These are phyloP conservation scores for Pomacea canaliculata DNA, from an alignment of 2,888 invertebrate species.

Conservation along the genomic window DNA sequence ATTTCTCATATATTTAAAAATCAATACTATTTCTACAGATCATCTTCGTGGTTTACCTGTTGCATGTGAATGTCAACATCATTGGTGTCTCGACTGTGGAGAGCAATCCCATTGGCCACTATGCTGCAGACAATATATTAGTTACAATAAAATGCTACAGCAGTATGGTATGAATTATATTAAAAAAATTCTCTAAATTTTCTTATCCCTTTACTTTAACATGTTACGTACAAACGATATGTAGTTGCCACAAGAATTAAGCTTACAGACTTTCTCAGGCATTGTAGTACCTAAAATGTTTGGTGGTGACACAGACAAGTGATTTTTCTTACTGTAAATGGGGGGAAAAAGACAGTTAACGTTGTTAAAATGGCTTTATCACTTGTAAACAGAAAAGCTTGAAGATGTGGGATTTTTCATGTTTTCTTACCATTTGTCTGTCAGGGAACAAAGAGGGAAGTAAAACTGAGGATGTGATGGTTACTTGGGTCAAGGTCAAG, in stretches of 20 bases:
- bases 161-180: slow-evolving; percentile 22
- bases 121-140: slow-evolving; percentile 36
- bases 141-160: slow-evolving; percentile 32
- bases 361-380: no score
- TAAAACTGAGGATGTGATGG: background rate
- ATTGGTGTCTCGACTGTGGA: slow-evolving; percentile 43
- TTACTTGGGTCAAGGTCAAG: slow-evolving; percentile 33
- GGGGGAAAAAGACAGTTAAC: no score
- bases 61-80: slow-evolving; percentile 37
- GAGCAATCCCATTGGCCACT: slow-evolving; percentile 48
- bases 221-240: background rate
- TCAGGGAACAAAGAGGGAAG: slow-evolving; percentile 16
- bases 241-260: background rate
- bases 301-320: no score
- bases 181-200: no score
- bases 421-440: background rate
- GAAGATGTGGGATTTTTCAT: no score
- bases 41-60: slow-evolving; percentile 18
- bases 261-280: background rate
- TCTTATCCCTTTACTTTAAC: background rate
- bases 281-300: no score
- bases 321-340: no score
- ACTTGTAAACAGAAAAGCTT: no score
- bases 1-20: no score
- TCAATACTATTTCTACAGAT: background rate